These are phyloP conservation scores for Macaria notata DNA, from an alignment of 2,888 invertebrate species.

Conservation along the genomic window DNA sequence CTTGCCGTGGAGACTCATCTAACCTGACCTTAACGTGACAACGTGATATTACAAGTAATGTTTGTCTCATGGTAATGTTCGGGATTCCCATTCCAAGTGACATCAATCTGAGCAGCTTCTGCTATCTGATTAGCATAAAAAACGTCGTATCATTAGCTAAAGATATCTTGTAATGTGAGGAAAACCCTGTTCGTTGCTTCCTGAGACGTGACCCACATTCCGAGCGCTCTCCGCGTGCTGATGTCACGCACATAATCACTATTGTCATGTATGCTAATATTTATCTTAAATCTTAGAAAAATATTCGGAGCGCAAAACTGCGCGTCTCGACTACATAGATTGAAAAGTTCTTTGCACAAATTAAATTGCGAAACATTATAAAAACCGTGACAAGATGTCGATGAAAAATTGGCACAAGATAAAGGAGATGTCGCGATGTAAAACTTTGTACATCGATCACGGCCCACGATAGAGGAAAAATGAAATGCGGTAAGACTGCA, in stretches of 20 bases:
- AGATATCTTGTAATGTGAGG: constrained; percentile 33
- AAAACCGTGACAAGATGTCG: not conserved
- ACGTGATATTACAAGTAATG: too few species aligned
- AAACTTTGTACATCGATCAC: constrained; percentile 11
- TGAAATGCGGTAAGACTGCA: too few species aligned
- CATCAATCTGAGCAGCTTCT: constrained; percentile 1
- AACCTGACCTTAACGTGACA: too few species aligned
- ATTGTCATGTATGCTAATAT: constrained; percentile 12
- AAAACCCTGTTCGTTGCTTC: constrained; percentile 51
- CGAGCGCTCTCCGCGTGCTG: constrained; percentile 4
- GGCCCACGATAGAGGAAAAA: constrained; percentile 1
- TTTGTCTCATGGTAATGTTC: not conserved
- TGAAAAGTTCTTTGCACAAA: not conserved
- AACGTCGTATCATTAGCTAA: constrained; percentile 18
- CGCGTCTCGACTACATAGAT: not conserved
- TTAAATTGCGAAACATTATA: not conserved
- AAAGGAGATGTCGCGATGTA: not conserved
- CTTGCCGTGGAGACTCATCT: too few species aligned
- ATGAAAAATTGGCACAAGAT: constrained; percentile 6
- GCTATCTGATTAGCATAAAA: constrained; percentile 13
- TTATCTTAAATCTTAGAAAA: not conserved
- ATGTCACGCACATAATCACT: constrained; percentile 4
- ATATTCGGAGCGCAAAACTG: not conserved
- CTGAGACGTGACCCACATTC: constrained; percentile 53
- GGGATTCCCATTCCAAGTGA: constrained; percentile 8